A percentile compares a stretch with the other conserved stretches of the same genome.
phyloP scores from a whole-genome alignment of 2,797 vertebrate species.

The Urosaurus nigricauda region DNA sequence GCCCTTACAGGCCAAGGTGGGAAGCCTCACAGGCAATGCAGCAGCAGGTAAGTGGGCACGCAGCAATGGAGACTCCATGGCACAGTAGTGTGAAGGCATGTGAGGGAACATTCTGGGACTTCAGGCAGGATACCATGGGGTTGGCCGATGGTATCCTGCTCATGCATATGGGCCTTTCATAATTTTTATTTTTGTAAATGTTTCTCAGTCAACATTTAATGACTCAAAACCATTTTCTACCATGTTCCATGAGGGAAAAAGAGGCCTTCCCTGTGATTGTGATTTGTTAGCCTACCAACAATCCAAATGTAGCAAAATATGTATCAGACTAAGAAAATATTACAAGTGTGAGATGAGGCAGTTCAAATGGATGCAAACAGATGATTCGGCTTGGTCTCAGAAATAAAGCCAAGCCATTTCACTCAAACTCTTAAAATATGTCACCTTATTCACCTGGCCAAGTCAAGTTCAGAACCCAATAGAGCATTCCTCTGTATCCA shows the following conservation, averaged over 20 bases:
- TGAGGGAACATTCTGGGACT: too few species aligned
- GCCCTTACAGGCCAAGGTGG: too few species aligned
- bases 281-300: neutral
- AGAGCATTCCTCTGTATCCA: neutral
- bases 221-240: too few species aligned
- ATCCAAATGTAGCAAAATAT: neutral
- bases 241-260: too few species aligned
- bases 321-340: neutral
- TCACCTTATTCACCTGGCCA: neutral
- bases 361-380: neutral
- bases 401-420: neutral
- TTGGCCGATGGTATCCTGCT: too few species aligned
- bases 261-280: neutral
- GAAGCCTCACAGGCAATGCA: too few species aligned
- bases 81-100: too few species aligned
- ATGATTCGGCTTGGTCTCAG: neutral
- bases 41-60: too few species aligned
- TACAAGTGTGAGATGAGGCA: neutral
- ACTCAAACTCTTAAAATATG: neutral
- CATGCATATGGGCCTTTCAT: neutral
- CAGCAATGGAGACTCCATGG: too few species aligned
- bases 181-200: neutral
- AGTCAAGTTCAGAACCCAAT: neutral
- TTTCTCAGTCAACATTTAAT: neutral
- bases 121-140: too few species aligned